Conservation (phyloP, 2,797 vertebrate species). For the Aphelocoma californica region DNA sequence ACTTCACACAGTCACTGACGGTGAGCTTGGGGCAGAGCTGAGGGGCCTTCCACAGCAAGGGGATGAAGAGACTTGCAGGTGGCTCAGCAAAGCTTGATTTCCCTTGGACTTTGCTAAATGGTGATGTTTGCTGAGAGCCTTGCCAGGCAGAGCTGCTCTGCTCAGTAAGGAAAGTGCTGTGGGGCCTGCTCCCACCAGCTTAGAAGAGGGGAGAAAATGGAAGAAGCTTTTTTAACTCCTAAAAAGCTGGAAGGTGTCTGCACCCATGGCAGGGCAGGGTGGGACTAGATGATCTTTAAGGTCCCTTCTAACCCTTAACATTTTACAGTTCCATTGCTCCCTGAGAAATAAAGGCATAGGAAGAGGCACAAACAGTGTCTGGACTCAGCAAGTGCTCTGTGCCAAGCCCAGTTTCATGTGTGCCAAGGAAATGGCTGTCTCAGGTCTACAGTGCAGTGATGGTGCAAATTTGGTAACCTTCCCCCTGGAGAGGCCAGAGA, state of each 20-base stretch:
- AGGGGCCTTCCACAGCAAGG: not conserved
- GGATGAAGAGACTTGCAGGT: not conserved
- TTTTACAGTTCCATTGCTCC: not conserved
- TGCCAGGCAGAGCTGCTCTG: not conserved
- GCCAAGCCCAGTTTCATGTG: not conserved
- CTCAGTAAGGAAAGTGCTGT: not conserved
- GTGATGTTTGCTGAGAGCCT: not conserved
- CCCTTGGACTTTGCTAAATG: not conserved
- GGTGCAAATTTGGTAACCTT: not conserved
- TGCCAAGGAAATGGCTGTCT: not conserved
- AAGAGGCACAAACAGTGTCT: not conserved
- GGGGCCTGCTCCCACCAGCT: not conserved
- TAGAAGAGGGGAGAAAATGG: not conserved
- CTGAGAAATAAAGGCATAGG: not conserved
- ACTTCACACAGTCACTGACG: conserved; percentile 92
- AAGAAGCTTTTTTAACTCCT: not conserved
- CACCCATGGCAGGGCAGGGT: not conserved
- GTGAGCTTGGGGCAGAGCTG: conserved; percentile 74
- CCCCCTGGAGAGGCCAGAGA: rapidly evolving
- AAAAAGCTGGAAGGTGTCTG: not conserved
- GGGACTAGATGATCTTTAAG: not conserved
- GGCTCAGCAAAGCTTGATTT: not conserved
- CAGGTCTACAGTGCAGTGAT: not conserved
- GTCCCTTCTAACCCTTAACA: not conserved
- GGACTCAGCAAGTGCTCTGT: not conserved